phyloP scores from a whole-genome alignment of 2,888 invertebrate species.

The Pristionchus japonicus region DNA sequence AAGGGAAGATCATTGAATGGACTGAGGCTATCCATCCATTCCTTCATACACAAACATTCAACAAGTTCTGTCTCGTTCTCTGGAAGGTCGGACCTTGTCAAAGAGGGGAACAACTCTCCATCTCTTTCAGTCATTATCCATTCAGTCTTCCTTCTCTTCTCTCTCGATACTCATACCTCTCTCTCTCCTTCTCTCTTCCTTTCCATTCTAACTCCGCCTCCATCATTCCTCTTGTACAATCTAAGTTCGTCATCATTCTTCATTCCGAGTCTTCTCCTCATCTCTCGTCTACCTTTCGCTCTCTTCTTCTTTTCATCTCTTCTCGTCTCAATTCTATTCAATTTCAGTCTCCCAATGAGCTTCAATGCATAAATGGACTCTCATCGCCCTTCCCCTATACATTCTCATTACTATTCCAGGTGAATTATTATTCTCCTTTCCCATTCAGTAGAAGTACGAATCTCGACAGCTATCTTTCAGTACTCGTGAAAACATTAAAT shows the following conservation, averaged over 20 bases:
- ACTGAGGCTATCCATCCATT: not conserved
- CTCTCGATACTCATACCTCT: conserved; percentile 26
- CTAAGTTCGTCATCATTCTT: conserved; percentile 32
- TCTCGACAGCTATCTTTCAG: not conserved
- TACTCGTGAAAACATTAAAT: not conserved
- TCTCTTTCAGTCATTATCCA: conserved; percentile 32
- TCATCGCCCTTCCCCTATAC: conserved; percentile 18
- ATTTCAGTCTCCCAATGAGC: conserved; percentile 21
- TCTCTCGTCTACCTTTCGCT: conserved; percentile 20
- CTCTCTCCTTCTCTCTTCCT: conserved; percentile 45
- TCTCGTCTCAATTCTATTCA: not conserved
- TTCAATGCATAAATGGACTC: conserved; percentile 40
- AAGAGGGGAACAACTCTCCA: conserved; percentile 24
- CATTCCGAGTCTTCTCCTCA: conserved; percentile 46
- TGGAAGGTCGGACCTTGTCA: not conserved
- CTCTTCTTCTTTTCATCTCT: conserved; percentile 39
- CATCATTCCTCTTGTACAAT: conserved; percentile 15
- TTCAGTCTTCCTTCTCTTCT: conserved; percentile 27
- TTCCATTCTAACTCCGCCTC: conserved; percentile 44
- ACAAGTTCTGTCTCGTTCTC: not conserved
- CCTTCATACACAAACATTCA: not conserved
- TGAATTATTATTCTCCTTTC: not conserved
- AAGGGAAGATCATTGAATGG: not conserved
- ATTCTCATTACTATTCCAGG: conserved; percentile 37
- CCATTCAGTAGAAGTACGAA: not conserved